Percentiles rank a stretch among this genome's conserved stretches.
Evolutionary conservation across 2,888 invertebrate species (phyloP).

Genomic region (Deilephila elpenor): DNA sequence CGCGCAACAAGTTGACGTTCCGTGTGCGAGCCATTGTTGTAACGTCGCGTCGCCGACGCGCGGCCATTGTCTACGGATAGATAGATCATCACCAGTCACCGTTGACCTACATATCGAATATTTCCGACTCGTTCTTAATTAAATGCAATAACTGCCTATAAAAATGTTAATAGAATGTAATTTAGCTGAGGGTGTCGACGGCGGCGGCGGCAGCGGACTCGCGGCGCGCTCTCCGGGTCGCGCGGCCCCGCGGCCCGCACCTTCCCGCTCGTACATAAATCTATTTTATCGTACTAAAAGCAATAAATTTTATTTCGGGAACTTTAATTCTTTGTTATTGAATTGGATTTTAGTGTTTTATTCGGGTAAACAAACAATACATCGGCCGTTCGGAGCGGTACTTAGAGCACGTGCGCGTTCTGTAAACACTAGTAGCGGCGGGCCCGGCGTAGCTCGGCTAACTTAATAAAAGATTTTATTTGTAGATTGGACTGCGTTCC

Average conservation of each 20-base stretch:
- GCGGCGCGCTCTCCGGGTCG: constrained; percentile 47
- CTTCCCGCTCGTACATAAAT: constrained; percentile 77
- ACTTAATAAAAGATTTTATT: constrained; percentile 80
- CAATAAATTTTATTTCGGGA: constrained; percentile 85
- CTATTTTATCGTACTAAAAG: constrained; percentile 83
- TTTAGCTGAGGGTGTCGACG: constrained; percentile 65
- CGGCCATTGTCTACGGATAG: constrained; percentile 21
- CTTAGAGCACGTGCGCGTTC: constrained; percentile 78
- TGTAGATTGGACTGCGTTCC: constrained; percentile 69
- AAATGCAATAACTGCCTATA: constrained; percentile 54
- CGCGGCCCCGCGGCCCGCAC: constrained; percentile 43
- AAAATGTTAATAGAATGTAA: constrained; percentile 53
- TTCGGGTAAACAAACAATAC: constrained; percentile 84
- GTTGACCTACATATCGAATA: constrained; percentile 25
- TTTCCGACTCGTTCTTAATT: constrained; percentile 41
- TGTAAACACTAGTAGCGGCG: constrained; percentile 68
- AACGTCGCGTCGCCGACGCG: constrained; percentile 23
- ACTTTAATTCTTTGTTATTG: constrained; percentile 85
- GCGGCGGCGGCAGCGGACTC: constrained; percentile 13
- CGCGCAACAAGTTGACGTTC: constrained; percentile 22
- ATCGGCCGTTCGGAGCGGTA: constrained; percentile 76
- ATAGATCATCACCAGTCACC: constrained; percentile 20
- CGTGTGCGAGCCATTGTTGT: constrained; percentile 18
- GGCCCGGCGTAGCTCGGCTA: constrained; percentile 66
- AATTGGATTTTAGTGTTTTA: constrained; percentile 85